Evolutionary conservation across 2,113 vertebrate species (phyloP), one percentile per base, ranked within the genome.

Genomic region (Hiodon tergisus): DNA sequence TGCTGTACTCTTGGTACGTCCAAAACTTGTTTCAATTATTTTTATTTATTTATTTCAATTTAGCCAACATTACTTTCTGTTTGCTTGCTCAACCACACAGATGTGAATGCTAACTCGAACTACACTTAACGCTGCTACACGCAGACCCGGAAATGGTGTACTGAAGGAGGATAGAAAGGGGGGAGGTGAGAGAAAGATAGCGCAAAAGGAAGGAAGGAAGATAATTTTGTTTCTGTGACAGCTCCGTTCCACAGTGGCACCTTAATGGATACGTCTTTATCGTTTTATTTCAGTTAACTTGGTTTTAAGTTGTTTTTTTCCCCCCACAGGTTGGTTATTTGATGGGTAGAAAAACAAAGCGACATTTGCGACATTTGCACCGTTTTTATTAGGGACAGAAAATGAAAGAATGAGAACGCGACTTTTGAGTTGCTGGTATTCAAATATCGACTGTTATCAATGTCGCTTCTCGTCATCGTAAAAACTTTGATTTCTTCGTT

Each of bases 71-170:
- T 52, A 16, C n/a, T 17, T 59, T 48, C 50, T 17, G n/a, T 47
- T 60, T 4, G 14, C 9, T 60, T 48, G 7, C 57, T 17, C 48
- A 51, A 53, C 9, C n/a, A 63, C 50, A 67, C 48, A 10, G n/a
- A 10, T 48, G 6, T 48, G 67, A 59, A 57, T 51, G 13, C 57
- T 11, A 8, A 53, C 17, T 60, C 9, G n/a, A 16, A 72, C 57
- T 53, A n/a, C 51, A 54, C 67, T 16, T 14, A 69, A 62, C 5
- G 52, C 58, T 50, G 54, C 48, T 4, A 48, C 48, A 58, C 51
- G 14, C 68, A 67, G 70, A 90, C 90, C 87, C 88, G 89, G 89
- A 92, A 91, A 83, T 80, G 61, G 58, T 62, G 77, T 54, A 54
- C 54, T 11, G 71, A 59, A 78, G 54, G 52, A 51, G 79, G 72